Evolutionary conservation across 1,140 invertebrate genomes (phyloP).

Genomic region (Heterodera carotae): DNA sequence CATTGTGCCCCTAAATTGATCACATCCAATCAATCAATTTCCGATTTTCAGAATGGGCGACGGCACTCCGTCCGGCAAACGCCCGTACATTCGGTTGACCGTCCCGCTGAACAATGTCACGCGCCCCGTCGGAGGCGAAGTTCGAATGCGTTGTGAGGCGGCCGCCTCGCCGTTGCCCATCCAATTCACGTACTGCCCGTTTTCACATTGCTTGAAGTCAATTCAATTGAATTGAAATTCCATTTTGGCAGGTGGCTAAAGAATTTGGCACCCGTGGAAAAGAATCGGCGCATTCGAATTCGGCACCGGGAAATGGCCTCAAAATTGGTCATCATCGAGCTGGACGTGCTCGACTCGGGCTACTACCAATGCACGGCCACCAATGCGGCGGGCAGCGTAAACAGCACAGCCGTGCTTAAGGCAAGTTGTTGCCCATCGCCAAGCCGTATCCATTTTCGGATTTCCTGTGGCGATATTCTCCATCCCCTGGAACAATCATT

Average conservation of each 20-base stretch:
- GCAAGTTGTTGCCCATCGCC: too few species aligned
- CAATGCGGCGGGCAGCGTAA: constrained; percentile 61
- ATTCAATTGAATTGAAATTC: constrained; percentile 8
- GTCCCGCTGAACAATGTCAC: constrained; percentile 57
- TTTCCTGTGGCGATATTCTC: not conserved
- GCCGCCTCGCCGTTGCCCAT: constrained; percentile 59
- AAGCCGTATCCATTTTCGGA: not conserved
- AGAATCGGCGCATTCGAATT: constrained; percentile 50
- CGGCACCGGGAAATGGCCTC: constrained; percentile 59
- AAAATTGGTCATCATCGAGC: constrained; percentile 58
- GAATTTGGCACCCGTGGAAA: constrained; percentile 63
- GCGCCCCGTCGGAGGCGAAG: constrained; percentile 57
- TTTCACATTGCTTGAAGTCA: constrained; percentile 2
- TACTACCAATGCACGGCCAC: constrained; percentile 63
- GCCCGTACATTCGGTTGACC: constrained; percentile 62
- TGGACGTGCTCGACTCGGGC: constrained; percentile 62
- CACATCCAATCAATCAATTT: too few species aligned
- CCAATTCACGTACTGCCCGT: constrained; percentile 57
- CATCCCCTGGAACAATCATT: not conserved
- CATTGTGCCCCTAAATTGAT: too few species aligned
- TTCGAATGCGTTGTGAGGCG: constrained; percentile 62
- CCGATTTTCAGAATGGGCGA: constrained; percentile 62
- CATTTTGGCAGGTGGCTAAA: constrained; percentile 59
- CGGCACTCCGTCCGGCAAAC: constrained; percentile 40
- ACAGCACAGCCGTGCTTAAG: constrained; percentile 59